phyloP scores from a whole-genome alignment of 2,113 vertebrate genomes.

The Ptilorrhoa leucosticta region DNA sequence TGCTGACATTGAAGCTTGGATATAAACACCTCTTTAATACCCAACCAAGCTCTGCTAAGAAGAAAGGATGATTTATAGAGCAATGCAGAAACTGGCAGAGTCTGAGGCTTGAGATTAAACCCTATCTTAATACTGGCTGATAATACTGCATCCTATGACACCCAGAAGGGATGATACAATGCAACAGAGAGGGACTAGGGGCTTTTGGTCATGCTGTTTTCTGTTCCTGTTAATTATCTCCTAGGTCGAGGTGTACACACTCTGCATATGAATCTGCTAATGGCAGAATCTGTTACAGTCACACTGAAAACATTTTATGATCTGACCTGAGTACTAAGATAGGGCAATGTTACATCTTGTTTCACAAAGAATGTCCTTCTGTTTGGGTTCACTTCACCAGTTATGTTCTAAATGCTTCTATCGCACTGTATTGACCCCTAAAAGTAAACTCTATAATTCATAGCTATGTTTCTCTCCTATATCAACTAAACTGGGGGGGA shows the following conservation, averaged over 20 bases:
- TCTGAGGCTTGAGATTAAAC: conserved; percentile 18
- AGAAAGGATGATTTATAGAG: conserved; percentile 30
- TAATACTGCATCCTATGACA: neutral
- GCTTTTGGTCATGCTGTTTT: neutral
- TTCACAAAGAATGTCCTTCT: neutral
- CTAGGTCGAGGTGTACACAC: accelerated
- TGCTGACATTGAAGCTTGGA: conserved; percentile 14
- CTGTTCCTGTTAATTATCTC: neutral
- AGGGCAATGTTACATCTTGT: neutral
- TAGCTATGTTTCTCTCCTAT: neutral
- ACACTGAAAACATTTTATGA: neutral
- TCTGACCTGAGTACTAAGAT: neutral
- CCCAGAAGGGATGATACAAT: neutral
- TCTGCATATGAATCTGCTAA: neutral
- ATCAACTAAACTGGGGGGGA: neutral
- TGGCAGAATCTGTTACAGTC: neutral
- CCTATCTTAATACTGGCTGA: neutral
- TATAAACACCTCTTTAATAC: neutral
- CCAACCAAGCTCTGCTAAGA: neutral
- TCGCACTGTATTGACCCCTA: neutral
- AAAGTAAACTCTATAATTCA: neutral
- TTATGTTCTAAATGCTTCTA: neutral
- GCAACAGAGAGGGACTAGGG: neutral
- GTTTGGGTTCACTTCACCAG: neutral
- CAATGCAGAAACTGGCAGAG: neutral